Conservation (phyloP, 2,888 invertebrate genomes). For the Ochlodes sylvanus region DNA sequence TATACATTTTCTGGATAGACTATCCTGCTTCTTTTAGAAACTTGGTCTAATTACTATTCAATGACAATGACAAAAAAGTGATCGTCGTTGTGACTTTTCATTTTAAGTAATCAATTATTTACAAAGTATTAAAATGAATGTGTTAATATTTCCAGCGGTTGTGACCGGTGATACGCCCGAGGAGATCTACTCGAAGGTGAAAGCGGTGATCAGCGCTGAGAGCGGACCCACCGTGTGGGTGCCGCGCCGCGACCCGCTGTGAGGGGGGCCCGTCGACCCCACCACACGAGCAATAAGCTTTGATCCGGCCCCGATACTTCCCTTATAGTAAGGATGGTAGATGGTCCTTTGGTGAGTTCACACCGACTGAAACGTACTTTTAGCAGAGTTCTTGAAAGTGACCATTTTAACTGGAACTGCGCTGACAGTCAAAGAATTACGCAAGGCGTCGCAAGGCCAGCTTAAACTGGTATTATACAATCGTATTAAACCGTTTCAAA, state of each 20-base stretch:
- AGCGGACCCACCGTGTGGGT: slow-evolving; percentile 99
- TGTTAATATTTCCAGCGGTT: slow-evolving; percentile 87
- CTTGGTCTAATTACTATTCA: too few species aligned
- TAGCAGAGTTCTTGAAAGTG: neutral
- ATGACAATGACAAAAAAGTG: too few species aligned
- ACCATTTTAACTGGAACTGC: too few species aligned
- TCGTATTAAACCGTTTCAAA: neutral
- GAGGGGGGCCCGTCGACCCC: slow-evolving; percentile 80
- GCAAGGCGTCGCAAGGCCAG: neutral
- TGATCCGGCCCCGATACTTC: slow-evolving; percentile 1
- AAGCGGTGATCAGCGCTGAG: slow-evolving; percentile 97
- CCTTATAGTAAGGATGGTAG: slow-evolving; percentile 2
- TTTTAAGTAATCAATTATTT: too few species aligned
- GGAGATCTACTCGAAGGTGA: slow-evolving; percentile 97
- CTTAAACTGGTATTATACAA: neutral
- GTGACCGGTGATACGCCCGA: slow-evolving; percentile 99
- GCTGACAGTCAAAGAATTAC: neutral
- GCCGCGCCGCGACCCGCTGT: slow-evolving; percentile 97
- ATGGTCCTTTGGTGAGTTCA: slow-evolving; percentile 1
- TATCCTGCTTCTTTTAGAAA: too few species aligned
- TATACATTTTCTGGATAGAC: too few species aligned
- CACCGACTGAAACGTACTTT: slow-evolving; percentile 2
- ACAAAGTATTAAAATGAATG: too few species aligned
- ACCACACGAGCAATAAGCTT: slow-evolving; percentile 1
- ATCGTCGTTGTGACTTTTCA: too few species aligned